These are phyloP conservation scores for Columba janthina DNA, from an alignment of 2,113 vertebrate genomes.

Conservation along the genomic window DNA sequence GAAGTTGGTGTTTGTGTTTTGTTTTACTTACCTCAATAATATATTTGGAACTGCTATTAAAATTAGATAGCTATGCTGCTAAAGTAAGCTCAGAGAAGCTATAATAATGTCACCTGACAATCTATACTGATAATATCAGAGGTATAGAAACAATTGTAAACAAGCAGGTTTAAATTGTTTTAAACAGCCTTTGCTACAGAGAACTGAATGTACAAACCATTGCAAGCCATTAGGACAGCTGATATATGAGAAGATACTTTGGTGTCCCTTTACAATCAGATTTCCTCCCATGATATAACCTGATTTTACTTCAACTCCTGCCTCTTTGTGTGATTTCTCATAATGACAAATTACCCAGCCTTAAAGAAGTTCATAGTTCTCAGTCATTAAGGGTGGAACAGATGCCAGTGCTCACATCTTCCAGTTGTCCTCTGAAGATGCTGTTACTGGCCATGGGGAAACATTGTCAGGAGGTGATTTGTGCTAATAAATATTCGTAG, in stretches of 20 bases:
- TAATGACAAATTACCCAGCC: neutral
- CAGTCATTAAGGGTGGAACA: neutral
- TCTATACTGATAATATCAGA: neutral
- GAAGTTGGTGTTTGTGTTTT: no score
- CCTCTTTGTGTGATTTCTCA: neutral
- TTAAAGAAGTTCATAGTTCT: neutral
- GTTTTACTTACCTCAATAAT: neutral
- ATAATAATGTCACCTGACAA: neutral
- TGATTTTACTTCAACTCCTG: slow-evolving; percentile 6
- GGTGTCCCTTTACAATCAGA: neutral
- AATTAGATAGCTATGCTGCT: neutral
- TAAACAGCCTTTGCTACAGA: neutral
- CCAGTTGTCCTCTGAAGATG: slow-evolving; percentile 5
- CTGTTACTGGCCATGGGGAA: neutral
- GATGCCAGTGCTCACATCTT: neutral
- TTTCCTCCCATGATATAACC: neutral
- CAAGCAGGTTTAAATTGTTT: neutral
- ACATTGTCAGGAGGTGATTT: neutral
- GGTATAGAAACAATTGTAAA: neutral
- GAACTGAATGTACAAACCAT: neutral
- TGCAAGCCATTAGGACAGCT: neutral
- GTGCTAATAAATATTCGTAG: neutral
- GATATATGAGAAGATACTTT: neutral
- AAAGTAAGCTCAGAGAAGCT: no score
- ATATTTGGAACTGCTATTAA: neutral